Percentiles rank a stretch among this genome's conserved stretches.
These are phyloP conservation scores for Aurelia sp. DNA, from an alignment of 30 jellyfish, hydroid and myxozoan species.

Conservation along the genomic window DNA sequence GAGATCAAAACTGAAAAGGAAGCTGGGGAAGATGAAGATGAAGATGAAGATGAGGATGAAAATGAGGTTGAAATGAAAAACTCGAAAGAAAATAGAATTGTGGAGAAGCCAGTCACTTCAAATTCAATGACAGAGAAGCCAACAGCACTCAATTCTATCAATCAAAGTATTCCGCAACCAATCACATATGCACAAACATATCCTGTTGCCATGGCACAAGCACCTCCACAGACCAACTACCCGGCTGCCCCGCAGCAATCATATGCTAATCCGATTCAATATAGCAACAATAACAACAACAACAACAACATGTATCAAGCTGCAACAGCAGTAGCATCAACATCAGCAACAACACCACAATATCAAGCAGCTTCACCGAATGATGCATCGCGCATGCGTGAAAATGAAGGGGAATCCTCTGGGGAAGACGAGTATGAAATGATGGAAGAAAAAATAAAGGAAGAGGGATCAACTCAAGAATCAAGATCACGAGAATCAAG, in stretches of 20 bases:
- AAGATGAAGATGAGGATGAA: slow-evolving; percentile 36
- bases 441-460: neutral
- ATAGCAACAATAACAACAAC: too few relatives aligned
- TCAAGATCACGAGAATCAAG: neutral
- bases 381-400: neutral
- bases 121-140: neutral
- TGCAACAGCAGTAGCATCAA: too few relatives aligned
- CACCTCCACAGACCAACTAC: neutral
- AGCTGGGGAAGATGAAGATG: slow-evolving; percentile 10
- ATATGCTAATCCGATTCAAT: neutral
- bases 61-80: neutral
- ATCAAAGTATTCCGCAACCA: neutral
- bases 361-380: too few relatives aligned
- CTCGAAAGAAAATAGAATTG: neutral
- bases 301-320: too few relatives aligned
- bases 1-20: slow-evolving; percentile 25
- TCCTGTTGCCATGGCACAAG: neutral
- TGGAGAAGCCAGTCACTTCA: neutral
- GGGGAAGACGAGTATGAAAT: neutral
- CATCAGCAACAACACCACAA: too few relatives aligned
- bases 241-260: neutral
- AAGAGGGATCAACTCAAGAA: slow-evolving; percentile 17
- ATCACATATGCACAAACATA: neutral
- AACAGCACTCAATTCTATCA: neutral
- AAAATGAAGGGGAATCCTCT: slow-evolving; percentile 14